A percentile compares a stretch with the other conserved stretches of the same genome.
Conservation (phyloP, 1,140 invertebrate genomes). For the Nilaparvata lugens region DNA sequence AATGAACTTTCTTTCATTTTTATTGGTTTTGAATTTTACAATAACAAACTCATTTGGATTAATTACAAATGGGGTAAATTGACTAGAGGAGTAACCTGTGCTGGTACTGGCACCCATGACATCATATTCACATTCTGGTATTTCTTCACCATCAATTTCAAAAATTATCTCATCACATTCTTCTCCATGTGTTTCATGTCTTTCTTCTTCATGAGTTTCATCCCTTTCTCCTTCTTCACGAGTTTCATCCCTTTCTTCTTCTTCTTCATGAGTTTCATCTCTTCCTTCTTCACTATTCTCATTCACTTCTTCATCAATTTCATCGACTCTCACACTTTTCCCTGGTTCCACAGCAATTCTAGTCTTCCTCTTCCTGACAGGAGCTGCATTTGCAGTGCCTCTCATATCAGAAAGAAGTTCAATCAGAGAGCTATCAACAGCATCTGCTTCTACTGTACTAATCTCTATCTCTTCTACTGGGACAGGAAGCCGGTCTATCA, state of each 20-base stretch:
- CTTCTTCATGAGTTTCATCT: neutral
- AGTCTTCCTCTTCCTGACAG: neutral
- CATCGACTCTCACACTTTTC: neutral
- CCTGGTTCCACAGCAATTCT: neutral
- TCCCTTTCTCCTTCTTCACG: neutral
- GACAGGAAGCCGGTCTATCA: constrained; percentile 6
- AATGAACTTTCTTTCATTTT: neutral
- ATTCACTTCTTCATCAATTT: constrained; percentile 1
- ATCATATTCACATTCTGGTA: too few species aligned
- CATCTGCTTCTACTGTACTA: neutral
- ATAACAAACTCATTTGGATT: neutral
- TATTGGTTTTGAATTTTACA: neutral
- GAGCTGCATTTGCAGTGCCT: neutral
- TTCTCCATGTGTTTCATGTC: neutral
- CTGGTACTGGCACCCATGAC: neutral
- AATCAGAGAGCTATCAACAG: neutral
- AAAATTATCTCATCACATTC: too few species aligned
- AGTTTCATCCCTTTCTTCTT: neutral
- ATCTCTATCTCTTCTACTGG: neutral
- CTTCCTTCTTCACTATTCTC: neutral
- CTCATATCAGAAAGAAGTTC: neutral
- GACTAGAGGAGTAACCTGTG: neutral
- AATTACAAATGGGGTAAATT: neutral
- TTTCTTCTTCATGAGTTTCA: neutral
- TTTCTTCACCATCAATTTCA: neutral